Evolutionary conservation across 2,797 vertebrate genomes (phyloP).

Genomic region (Lacerta viridis): DNA sequence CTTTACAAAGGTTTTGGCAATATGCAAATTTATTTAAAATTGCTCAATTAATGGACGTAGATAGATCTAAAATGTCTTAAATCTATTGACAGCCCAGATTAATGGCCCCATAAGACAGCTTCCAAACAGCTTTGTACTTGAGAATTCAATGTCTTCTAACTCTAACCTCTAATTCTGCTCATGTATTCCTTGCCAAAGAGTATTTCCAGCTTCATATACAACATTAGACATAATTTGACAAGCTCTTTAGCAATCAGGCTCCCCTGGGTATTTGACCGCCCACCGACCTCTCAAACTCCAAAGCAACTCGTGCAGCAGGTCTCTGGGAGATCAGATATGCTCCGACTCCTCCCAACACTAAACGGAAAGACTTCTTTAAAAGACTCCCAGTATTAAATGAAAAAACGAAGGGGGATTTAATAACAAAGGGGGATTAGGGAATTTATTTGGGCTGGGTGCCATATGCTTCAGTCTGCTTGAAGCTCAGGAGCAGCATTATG

Average conservation of each 20-base stretch:
- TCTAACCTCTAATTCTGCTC: constrained; percentile 3
- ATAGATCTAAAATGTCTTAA: neutral
- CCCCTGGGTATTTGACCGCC: constrained; percentile 19
- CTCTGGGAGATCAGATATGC: constrained; percentile 6
- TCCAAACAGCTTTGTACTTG: neutral
- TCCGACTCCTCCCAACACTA: constrained; percentile 52
- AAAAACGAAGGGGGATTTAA: constrained; percentile 65
- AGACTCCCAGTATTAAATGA: constrained; percentile 14
- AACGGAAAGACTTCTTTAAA: constrained; percentile 44
- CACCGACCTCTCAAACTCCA: neutral
- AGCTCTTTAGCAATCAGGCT: constrained; percentile 34
- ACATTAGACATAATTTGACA: constrained; percentile 23
- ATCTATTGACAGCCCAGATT: constrained; percentile 2
- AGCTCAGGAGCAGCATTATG: constrained; percentile 49
- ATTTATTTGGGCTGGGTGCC: constrained; percentile 69
- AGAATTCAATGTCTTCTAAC: constrained; percentile 1
- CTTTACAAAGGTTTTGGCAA: neutral
- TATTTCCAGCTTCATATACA: neutral
- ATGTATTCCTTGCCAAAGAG: constrained; percentile 6
- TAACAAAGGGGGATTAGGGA: constrained; percentile 66
- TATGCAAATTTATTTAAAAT: neutral
- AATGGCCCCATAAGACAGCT: neutral
- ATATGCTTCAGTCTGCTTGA: constrained; percentile 68
- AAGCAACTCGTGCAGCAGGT: neutral
- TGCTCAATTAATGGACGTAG: neutral